phyloP scores from a whole-genome alignment of 2,797 vertebrate species.

The Anas capensis region DNA sequence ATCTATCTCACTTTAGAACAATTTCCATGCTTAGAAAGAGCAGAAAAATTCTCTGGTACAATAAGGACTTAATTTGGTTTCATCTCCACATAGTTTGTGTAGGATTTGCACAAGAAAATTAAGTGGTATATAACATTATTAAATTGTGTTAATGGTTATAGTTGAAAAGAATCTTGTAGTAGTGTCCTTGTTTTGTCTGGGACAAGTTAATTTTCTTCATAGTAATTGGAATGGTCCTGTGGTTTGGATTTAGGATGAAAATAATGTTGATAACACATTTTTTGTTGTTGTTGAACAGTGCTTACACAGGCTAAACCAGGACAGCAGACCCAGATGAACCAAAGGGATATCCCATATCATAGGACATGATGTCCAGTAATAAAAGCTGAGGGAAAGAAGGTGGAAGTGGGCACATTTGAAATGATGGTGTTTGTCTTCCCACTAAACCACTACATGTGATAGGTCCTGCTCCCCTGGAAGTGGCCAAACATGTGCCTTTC shows the following conservation, averaged over 20 bases:
- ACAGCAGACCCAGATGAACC: not conserved
- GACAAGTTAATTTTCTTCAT: no score
- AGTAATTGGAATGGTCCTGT: not conserved
- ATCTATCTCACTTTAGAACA: not conserved
- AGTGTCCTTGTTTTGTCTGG: not conserved
- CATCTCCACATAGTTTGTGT: not conserved
- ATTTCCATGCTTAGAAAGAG: not conserved
- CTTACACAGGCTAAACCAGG: not conserved
- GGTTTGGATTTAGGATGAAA: not conserved
- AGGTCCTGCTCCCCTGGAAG: not conserved
- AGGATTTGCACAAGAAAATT: not conserved
- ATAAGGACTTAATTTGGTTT: not conserved
- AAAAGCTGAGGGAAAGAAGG: not conserved
- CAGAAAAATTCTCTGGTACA: not conserved
- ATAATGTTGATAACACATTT: not conserved
- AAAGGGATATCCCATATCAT: not conserved
- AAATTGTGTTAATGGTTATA: not conserved
- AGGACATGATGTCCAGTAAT: not conserved
- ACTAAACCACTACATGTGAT: not conserved
- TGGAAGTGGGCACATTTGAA: not conserved
- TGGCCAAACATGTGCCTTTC: not conserved
- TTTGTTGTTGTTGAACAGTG: not conserved
- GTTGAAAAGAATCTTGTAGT: not conserved
- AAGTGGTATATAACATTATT: not conserved
- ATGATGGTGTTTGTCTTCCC: not conserved